These are phyloP conservation scores for Pungitius pungitius DNA, from an alignment of 2,113 vertebrate species.

Conservation along the genomic window DNA sequence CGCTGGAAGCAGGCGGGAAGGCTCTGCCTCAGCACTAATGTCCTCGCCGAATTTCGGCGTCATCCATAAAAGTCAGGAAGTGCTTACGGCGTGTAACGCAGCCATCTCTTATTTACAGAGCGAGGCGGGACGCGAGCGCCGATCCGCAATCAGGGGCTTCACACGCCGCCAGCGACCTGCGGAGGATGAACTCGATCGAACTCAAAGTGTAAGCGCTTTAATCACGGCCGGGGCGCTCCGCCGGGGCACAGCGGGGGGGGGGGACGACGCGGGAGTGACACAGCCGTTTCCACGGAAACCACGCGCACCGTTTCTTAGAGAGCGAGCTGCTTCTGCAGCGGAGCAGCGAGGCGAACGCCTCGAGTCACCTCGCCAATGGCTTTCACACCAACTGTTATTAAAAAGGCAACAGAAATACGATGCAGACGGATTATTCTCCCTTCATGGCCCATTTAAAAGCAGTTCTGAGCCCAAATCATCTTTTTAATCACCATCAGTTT, in stretches of 20 bases:
- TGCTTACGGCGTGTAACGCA: slow-evolving; percentile 68
- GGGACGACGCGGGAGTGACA: slow-evolving; percentile 25
- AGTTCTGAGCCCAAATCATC: neutral
- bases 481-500: neutral
- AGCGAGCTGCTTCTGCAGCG: neutral
- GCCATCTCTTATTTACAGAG: slow-evolving; percentile 59
- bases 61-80: slow-evolving; percentile 74
- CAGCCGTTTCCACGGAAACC: slow-evolving; percentile 48
- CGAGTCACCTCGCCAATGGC: too few species aligned
- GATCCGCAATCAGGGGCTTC: slow-evolving; percentile 65
- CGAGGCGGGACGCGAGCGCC: slow-evolving; percentile 38
- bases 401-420: neutral
- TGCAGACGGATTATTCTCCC: neutral
- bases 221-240: slow-evolving; percentile 40
- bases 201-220: slow-evolving; percentile 54
- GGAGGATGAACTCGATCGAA: slow-evolving; percentile 29
- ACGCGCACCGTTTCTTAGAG: neutral
- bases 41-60: slow-evolving; percentile 47
- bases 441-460: neutral
- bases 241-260: slow-evolving; percentile 25
- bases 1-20: slow-evolving; percentile 38
- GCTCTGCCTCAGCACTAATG: slow-evolving; percentile 62
- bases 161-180: slow-evolving; percentile 38
- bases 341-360: neutral
- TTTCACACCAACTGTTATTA: neutral